Evolutionary conservation across 23 tunicate species (phyloP).

Genomic region (Ascidia mentula): DNA sequence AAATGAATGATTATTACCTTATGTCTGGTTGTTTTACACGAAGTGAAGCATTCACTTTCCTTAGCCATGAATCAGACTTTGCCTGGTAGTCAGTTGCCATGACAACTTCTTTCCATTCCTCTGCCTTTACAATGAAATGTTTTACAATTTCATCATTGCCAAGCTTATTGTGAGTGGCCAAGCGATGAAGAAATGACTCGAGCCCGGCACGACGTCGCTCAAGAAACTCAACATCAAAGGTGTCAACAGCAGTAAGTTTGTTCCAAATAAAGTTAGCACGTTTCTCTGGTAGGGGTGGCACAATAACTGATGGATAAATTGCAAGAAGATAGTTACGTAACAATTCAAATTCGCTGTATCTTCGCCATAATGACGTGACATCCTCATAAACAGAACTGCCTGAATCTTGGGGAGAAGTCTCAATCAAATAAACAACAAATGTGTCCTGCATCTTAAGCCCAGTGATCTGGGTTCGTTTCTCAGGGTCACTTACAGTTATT

Average conservation of each 20-base stretch:
- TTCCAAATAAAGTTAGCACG: constrained; percentile 82
- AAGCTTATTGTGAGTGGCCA: constrained; percentile 51
- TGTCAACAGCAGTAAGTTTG: constrained; percentile 67
- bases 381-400: constrained; percentile 22
- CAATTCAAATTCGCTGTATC: constrained; percentile 90
- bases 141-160: constrained; percentile 48
- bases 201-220: constrained; percentile 76
- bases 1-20: too few relatives aligned
- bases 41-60: constrained; percentile 76
- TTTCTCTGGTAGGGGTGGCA: constrained; percentile 92
- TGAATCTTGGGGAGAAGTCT: constrained; percentile 50
- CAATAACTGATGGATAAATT: constrained; percentile 68
- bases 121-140: constrained; percentile 57
- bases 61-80: constrained; percentile 83
- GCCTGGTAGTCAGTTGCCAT: constrained; percentile 82
- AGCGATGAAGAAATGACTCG: constrained; percentile 76
- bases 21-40: constrained; percentile 76
- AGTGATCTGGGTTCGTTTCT: constrained; percentile 46
- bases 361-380: constrained; percentile 76
- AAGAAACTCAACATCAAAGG: constrained; percentile 76
- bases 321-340: constrained; percentile 72
- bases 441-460: constrained; percentile 94
- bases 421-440: constrained; percentile 72
- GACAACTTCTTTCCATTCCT: constrained; percentile 68
- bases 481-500: constrained; percentile 87